Conservation (phyloP, 2,113 vertebrate species). For the Tetrax tetrax region DNA sequence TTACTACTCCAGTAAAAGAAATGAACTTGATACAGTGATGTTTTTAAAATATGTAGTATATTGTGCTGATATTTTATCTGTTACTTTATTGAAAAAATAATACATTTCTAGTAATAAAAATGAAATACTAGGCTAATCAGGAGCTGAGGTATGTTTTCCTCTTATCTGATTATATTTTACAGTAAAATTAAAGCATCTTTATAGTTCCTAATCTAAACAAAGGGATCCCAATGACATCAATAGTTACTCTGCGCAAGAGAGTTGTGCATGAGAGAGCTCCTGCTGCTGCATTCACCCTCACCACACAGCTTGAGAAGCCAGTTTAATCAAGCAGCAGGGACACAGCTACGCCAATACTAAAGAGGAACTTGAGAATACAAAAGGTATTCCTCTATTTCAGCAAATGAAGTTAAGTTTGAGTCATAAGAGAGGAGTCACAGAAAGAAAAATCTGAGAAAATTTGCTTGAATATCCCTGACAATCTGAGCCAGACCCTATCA, state of each 20-base stretch:
- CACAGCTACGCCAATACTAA: background rate
- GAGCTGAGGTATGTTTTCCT: background rate
- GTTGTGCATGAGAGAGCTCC: background rate
- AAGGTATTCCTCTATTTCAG: background rate
- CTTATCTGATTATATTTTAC: background rate
- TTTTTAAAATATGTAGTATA: background rate
- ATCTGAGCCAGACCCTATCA: background rate
- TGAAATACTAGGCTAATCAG: background rate
- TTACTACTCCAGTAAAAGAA: background rate
- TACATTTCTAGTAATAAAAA: background rate
- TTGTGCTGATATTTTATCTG: background rate
- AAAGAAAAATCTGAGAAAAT: background rate
- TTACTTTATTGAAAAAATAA: background rate
- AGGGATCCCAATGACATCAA: background rate
- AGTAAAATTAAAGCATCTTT: background rate
- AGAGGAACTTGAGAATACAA: background rate
- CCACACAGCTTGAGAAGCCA: background rate
- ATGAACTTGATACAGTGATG: background rate
- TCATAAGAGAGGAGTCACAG: background rate
- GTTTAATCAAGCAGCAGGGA: background rate
- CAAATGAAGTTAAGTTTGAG: background rate
- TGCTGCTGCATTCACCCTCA: background rate
- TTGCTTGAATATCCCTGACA: background rate
- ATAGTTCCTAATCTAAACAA: background rate
- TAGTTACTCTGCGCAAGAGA: background rate